These are phyloP conservation scores for Eidolon helvum DNA, from an alignment of 2,113 vertebrate genomes.

Conservation along the genomic window DNA sequence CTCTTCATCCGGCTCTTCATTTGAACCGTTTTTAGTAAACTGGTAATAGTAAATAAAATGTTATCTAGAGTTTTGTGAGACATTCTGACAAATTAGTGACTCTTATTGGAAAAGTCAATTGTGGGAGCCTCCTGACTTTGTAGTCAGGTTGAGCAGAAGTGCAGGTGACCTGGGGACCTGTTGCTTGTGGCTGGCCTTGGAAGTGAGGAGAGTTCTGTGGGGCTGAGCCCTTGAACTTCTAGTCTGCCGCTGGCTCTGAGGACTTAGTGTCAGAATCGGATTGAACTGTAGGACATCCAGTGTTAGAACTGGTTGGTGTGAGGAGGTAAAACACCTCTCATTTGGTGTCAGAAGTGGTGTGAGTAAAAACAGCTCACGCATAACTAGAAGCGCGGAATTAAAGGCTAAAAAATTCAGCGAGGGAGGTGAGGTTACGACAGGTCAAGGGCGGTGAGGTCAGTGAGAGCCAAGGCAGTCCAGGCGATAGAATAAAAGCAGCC, in stretches of 20 bases:
- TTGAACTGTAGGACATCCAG: background rate
- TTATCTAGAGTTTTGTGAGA: background rate
- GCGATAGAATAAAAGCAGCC: background rate
- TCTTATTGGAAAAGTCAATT: background rate
- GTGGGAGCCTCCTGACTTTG: background rate
- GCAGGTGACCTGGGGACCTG: background rate
- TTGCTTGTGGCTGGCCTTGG: background rate
- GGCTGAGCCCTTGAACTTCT: background rate
- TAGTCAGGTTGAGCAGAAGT: background rate
- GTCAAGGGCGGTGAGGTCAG: background rate
- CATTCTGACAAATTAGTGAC: background rate
- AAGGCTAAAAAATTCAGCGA: background rate
- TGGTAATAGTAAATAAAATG: background rate
- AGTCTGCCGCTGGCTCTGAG: background rate
- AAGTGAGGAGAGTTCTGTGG: background rate
- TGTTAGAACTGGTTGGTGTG: background rate
- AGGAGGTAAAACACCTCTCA: background rate
- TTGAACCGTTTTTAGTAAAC: background rate
- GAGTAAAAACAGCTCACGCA: background rate
- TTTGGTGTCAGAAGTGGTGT: background rate
- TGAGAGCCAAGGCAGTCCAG: background rate
- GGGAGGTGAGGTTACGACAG: background rate
- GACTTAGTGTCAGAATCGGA: background rate
- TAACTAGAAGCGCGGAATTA: background rate
- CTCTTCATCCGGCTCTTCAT: background rate